phyloP scores from a whole-genome alignment of 2,797 vertebrate species.

The Micromesistius poutassou region DNA sequence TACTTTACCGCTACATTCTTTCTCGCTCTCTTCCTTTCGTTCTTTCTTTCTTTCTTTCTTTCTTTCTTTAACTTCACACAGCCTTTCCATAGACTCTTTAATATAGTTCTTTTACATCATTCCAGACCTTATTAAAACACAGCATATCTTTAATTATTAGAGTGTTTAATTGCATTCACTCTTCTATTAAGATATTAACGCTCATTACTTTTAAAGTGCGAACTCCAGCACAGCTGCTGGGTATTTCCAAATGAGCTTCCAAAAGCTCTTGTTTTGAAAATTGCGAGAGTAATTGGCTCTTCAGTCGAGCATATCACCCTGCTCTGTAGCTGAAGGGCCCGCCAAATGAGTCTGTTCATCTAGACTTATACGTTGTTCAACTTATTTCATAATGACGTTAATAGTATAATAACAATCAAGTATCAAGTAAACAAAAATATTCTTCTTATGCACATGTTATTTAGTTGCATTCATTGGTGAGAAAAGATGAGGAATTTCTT shows the following conservation, averaged over 20 bases:
- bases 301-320: conserved; percentile 41
- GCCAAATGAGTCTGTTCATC: conserved; percentile 21
- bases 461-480: background rate
- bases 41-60: background rate
- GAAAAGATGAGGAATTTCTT: background rate
- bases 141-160: conserved; percentile 39
- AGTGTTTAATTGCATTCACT: conserved; percentile 50
- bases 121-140: conserved; percentile 30
- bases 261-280: conserved; percentile 28
- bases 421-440: too few relatives aligned
- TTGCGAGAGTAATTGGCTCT: conserved; percentile 43
- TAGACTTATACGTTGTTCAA: conserved; percentile 5
- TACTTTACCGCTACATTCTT: background rate
- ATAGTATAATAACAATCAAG: background rate
- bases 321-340: background rate
- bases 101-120: conserved; percentile 8
- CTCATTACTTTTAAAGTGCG: conserved; percentile 38
- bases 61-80: background rate
- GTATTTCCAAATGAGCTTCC: conserved; percentile 43
- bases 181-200: conserved; percentile 43
- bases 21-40: conserved; percentile 23
- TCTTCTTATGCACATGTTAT: background rate
- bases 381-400: background rate
- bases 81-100: conserved; percentile 14
- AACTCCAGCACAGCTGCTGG: conserved; percentile 44